Percentiles rank a stretch among this genome's conserved stretches.
These are phyloP conservation scores for Amniataba percoides DNA, from an alignment of 2,797 vertebrate genomes.

Conservation along the genomic window DNA sequence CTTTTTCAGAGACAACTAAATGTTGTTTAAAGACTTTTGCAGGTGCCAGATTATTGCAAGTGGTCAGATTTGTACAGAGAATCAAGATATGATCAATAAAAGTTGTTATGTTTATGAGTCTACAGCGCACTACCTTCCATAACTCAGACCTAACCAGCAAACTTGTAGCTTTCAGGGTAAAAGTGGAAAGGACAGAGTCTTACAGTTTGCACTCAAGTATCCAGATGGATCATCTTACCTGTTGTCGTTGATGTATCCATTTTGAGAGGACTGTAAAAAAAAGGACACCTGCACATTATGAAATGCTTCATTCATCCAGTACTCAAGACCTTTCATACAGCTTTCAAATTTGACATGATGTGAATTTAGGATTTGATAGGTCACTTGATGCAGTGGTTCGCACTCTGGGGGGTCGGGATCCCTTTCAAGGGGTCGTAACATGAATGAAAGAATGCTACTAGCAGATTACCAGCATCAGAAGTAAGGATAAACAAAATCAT, in stretches of 20 bases:
- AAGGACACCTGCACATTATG: conserved; percentile 87
- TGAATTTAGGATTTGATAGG: not conserved
- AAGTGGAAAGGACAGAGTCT: conserved; percentile 4
- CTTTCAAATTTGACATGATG: not conserved
- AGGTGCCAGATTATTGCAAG: not conserved
- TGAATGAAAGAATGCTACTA: too few relatives aligned
- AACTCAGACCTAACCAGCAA: conserved; percentile 15
- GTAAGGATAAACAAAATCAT: too few relatives aligned
- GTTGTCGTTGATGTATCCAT: conserved; percentile 97
- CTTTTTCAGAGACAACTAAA: not conserved
- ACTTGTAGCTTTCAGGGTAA: conserved; percentile 10
- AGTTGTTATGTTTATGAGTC: not conserved
- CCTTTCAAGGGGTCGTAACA: not conserved
- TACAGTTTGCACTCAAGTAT: conserved; percentile 24
- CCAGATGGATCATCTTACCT: conserved; percentile 88
- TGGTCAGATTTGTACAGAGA: not conserved
- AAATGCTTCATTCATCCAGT: conserved; percentile 69
- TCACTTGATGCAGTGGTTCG: not conserved
- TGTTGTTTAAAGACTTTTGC: not conserved
- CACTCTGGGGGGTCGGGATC: not conserved
- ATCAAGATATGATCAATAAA: not conserved
- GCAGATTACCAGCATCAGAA: too few relatives aligned
- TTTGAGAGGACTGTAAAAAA: conserved; percentile 91
- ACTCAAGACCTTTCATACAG: conserved; percentile 3
- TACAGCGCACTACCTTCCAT: not conserved